Percentiles rank a stretch among this genome's conserved stretches.
These are phyloP conservation scores for Corynorhinus townsendii DNA, from an alignment of 2,113 vertebrate genomes.

Conservation along the genomic window DNA sequence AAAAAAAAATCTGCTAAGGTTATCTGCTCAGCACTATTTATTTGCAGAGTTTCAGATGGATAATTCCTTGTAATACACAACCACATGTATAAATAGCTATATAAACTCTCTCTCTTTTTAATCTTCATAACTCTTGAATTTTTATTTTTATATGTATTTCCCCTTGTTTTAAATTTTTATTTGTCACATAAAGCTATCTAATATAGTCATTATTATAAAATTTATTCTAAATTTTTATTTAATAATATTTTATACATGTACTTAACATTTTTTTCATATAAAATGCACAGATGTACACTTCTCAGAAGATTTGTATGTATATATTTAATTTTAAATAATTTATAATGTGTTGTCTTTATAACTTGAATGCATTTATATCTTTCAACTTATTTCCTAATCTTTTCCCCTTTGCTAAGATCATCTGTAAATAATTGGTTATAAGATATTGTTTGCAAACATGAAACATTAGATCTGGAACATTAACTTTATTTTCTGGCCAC, in stretches of 20 bases:
- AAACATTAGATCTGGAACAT: neutral
- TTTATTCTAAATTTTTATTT: neutral
- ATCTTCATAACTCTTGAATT: neutral
- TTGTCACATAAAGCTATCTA: neutral
- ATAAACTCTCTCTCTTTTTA: neutral
- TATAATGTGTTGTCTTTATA: neutral
- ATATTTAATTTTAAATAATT: neutral
- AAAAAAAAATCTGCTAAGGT: constrained; percentile 57
- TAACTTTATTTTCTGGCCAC: neutral
- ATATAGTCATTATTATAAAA: neutral
- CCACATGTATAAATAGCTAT: neutral
- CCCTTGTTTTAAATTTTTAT: neutral
- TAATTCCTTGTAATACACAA: constrained; percentile 35
- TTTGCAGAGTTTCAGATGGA: constrained; percentile 27
- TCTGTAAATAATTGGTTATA: neutral
- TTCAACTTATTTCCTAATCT: neutral
- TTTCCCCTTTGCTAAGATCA: neutral
- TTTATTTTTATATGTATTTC: neutral
- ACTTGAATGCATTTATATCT: neutral
- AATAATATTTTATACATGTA: neutral
- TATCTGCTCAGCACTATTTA: constrained; percentile 60
- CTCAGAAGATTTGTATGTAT: neutral
- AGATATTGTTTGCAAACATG: neutral
- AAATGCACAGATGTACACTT: neutral
- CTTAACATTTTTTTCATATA: neutral